Evolutionary conservation across 2,888 invertebrate species (phyloP).

Genomic region (Drosophila anomelani): DNA sequence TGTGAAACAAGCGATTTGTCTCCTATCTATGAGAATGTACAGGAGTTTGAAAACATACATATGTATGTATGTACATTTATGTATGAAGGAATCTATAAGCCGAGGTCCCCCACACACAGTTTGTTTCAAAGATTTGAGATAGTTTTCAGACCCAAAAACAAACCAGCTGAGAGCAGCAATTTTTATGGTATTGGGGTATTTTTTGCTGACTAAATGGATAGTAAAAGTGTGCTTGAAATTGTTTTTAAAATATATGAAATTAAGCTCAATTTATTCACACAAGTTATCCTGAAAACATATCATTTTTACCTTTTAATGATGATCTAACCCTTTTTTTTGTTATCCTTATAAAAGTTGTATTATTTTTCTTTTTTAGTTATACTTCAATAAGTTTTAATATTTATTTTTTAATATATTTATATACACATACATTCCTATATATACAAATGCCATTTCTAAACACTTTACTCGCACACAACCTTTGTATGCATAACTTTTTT

Average conservation of each 20-base stretch:
- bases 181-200: too few species aligned
- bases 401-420: too few species aligned
- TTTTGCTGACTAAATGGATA: background rate
- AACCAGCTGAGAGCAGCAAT: background rate
- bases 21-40: constrained; percentile 22
- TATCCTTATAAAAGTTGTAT: too few species aligned
- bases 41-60: constrained; percentile 10
- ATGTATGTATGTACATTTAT: constrained; percentile 3
- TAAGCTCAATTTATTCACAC: background rate
- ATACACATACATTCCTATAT: too few species aligned
- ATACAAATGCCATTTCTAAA: too few species aligned
- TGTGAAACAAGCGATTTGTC: constrained; percentile 11
- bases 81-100: background rate
- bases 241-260: background rate
- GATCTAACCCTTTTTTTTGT: too few species aligned
- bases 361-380: too few species aligned
- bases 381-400: background rate
- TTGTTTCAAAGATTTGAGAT: constrained; percentile 13
- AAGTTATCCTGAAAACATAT: background rate
- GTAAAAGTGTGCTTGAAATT: background rate
- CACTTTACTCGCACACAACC: constrained; percentile 19
- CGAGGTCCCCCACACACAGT: constrained; percentile 4
- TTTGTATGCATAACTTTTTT: constrained; percentile 72
- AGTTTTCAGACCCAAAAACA: background rate
- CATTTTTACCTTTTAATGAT: too few species aligned